Evolutionary conservation across 2,888 invertebrate species (phyloP).

Genomic region (Branchellion lobata): DNA sequence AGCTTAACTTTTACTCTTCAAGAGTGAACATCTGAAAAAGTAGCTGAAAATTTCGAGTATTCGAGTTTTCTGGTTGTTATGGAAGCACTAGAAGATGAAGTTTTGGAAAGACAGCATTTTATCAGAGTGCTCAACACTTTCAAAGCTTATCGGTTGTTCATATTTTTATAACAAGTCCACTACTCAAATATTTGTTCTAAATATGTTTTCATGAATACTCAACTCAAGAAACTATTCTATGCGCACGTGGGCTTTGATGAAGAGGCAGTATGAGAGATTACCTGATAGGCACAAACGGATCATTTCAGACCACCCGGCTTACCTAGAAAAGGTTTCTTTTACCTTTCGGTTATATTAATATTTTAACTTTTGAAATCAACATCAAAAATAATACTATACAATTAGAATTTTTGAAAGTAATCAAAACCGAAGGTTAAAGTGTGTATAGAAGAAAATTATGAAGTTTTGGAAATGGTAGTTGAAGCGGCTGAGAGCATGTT

Average conservation of each 20-base stretch:
- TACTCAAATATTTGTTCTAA: neutral
- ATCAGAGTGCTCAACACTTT: neutral
- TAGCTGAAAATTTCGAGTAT: too few relatives aligned
- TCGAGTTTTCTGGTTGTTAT: too few relatives aligned
- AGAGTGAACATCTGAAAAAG: too few relatives aligned
- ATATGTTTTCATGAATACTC: neutral
- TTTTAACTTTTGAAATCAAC: neutral
- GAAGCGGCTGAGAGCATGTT: conserved; percentile 80
- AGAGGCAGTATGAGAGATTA: neutral
- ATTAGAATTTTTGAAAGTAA: too few relatives aligned
- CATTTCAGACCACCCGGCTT: neutral
- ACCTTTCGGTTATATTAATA: neutral
- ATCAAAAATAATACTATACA: neutral
- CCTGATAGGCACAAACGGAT: neutral
- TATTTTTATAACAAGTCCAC: neutral
- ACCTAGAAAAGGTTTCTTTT: neutral
- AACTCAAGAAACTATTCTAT: neutral
- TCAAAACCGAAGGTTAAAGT: conserved; percentile 67
- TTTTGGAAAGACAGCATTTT: neutral
- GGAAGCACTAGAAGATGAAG: too few relatives aligned
- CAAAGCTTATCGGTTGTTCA: conserved; percentile 4
- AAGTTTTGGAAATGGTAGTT: conserved; percentile 72
- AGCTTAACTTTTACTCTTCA: too few relatives aligned
- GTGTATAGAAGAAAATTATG: conserved; percentile 74
- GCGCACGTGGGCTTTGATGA: neutral